Base-by-base conservation (phyloP, 2,888 invertebrate genomes). In the Harpalus rubripes region DNA sequence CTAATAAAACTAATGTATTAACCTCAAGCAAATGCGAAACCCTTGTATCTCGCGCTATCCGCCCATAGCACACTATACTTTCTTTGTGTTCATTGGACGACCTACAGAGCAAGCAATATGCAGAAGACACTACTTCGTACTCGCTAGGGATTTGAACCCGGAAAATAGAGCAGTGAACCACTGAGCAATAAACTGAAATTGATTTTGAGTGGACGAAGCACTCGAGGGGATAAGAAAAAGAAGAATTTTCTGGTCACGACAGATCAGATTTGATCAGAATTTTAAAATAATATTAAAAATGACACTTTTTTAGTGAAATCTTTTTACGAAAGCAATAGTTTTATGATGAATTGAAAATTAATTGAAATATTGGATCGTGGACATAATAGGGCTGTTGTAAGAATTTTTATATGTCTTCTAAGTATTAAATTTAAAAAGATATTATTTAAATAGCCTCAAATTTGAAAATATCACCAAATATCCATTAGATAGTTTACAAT, bases 1-100 rank as follows among this genome's bases (percentile, higher is more conserved):
- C 22, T 12, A 63, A 63, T 63, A 63, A 63, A 63, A 63, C 18
- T 63, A 63, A 26, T 26, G 18, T 22, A 63, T 63, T 63, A 63
- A 59, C 26, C 26, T 32, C 18, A 7, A 22, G 63, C 15, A 63
- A 63, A 63, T 63, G 63, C 10, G 63, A 63, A 63, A 63, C 18
- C 63, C 63, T 18, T 63, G 63, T 63, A 63, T 63, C 59, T 16
- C 16, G 59, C 15, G n/a, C 16, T 3, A 56, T 56, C 56, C 56
- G 56, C 15, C 59, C 15, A 59, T 59, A 59, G 16, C 59, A 59
- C 15, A n/a, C 59, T 59, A 7, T 59, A 59, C 59, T 59, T 16
- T 59, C 59, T 59, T 59, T 59, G 15, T 59, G n/a, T 12, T 12
- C n/a, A 16, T 16, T 56, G 56, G 12, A n/a, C n/a, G 12, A 10